A percentile compares a stretch with the other conserved stretches of the same genome.
Conservation (phyloP, 2,113 vertebrate species). For the Empidonax traillii region DNA sequence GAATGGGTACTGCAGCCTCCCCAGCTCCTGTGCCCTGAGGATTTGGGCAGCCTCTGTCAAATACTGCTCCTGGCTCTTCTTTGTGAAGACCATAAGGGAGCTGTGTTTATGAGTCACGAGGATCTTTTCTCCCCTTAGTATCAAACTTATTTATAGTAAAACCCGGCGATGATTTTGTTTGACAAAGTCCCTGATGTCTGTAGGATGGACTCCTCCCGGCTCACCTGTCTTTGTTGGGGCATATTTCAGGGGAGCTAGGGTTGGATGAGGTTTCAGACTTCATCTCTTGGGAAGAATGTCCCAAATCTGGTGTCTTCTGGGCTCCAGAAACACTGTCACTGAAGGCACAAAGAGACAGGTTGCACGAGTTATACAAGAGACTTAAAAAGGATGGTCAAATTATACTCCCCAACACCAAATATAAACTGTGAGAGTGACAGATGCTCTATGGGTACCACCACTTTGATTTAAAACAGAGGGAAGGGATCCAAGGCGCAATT, state of each 20-base stretch:
- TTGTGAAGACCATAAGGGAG: neutral
- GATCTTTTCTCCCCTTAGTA: neutral
- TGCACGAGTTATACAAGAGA: neutral
- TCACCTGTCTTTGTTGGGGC: conserved; percentile 89
- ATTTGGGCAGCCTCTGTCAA: neutral
- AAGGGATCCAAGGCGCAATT: neutral
- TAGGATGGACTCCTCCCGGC: neutral
- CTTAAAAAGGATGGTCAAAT: neutral
- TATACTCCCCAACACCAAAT: neutral
- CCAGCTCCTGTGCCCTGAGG: accelerated
- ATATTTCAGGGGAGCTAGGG: conserved; percentile 94
- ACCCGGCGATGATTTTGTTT: neutral
- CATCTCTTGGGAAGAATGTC: conserved; percentile 84
- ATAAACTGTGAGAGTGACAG: neutral
- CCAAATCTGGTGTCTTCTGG: conserved; percentile 84
- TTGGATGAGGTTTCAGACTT: conserved; percentile 89
- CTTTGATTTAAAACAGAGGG: neutral
- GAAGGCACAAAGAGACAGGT: neutral
- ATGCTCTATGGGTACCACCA: neutral
- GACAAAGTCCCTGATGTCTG: neutral
- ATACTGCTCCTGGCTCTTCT: neutral
- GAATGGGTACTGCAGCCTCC: neutral
- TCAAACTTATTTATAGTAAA: neutral
- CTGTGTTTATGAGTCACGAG: neutral
- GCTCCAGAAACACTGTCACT: conserved; percentile 82